Evolutionary conservation across 2,113 vertebrate species (phyloP), one percentile per base, ranked within the genome.

Genomic region (Dasypus novemcinctus): DNA sequence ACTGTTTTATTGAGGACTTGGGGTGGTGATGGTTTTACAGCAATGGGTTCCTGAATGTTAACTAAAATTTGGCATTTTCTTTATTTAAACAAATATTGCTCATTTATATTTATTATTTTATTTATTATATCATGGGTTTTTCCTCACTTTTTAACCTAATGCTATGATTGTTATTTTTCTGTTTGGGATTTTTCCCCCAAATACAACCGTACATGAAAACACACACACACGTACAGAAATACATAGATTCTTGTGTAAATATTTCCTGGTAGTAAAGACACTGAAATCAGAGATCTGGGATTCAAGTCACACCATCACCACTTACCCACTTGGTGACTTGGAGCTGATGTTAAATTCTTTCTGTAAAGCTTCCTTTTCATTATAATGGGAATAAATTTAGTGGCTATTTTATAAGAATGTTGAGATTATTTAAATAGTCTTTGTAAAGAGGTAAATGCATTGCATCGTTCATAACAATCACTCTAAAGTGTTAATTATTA

Each of bases 271-370:
- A 13, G 8, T n/a, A 68, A 27, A 52, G 8, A 85, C 46, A 69
- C 4, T 11, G 20, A 64, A 20, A 36, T 18, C 18, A 63, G 63
- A 49, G 31, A 15, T 4, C 0, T 7, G 7, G 33, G 8, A 2
- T 68, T 52, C 21, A 6, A 52, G 18, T 69, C 43, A 12, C 1
- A 14, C 27, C 27, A 17, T 27, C 8, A n/a, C 6, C 8, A 52
- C 2, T 5, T 4, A 18, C 4, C 10, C 25, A 2, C 4, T 5
- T 46, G 41, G 11, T n/a, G 18, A 66, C 31, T 36, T 25, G 23
- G 31, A 66, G n/a, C 27, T 46, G 46, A 14, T 4, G 27, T 15
- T 49, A 52, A 68, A 66, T 6, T 17, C 21, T 27, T 4, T 54
- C 27, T 81, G 15, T 36, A 7, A 63, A 17, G 9, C 5, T 33